These are phyloP conservation scores for Tiliqua scincoides DNA, from an alignment of 2,113 vertebrate genomes.

Conservation along the genomic window DNA sequence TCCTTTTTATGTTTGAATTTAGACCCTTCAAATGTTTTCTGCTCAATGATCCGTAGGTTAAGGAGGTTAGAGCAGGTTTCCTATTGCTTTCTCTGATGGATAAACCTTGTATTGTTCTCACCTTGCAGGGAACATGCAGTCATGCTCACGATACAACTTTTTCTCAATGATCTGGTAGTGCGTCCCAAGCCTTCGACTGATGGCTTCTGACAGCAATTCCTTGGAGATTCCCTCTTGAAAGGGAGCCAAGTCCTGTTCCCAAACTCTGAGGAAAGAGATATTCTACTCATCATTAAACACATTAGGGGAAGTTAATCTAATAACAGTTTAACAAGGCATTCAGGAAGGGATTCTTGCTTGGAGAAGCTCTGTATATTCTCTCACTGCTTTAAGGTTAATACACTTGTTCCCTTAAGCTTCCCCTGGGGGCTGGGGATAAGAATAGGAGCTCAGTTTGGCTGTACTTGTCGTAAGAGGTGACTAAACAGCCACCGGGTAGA, in stretches of 20 bases:
- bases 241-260: slow-evolving; percentile 84
- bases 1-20: not conserved
- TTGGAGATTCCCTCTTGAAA: slow-evolving; percentile 87
- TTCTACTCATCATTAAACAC: not conserved
- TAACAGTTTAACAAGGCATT: not conserved
- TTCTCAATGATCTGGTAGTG: slow-evolving; percentile 93
- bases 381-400: not conserved
- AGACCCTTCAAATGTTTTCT: not conserved
- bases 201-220: slow-evolving; percentile 79
- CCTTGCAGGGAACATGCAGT: slow-evolving; percentile 98
- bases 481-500: too few relatives aligned
- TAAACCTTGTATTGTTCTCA: slow-evolving; percentile 59
- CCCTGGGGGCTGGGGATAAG: too few relatives aligned
- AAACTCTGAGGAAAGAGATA: slow-evolving; percentile 78
- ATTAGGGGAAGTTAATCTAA: not conserved
- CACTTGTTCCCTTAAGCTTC: not conserved
- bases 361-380: not conserved
- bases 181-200: slow-evolving; percentile 88
- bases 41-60: not conserved
- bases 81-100: not conserved
- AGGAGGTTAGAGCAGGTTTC: not conserved
- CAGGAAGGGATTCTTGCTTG: not conserved
- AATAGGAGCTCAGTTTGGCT: too few relatives aligned
- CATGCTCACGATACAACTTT: slow-evolving; percentile 89
- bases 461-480: too few relatives aligned